A percentile compares a stretch with the other conserved stretches of the same genome.
Evolutionary conservation across 2,113 vertebrate species (phyloP).

Genomic region (Indri indri): DNA sequence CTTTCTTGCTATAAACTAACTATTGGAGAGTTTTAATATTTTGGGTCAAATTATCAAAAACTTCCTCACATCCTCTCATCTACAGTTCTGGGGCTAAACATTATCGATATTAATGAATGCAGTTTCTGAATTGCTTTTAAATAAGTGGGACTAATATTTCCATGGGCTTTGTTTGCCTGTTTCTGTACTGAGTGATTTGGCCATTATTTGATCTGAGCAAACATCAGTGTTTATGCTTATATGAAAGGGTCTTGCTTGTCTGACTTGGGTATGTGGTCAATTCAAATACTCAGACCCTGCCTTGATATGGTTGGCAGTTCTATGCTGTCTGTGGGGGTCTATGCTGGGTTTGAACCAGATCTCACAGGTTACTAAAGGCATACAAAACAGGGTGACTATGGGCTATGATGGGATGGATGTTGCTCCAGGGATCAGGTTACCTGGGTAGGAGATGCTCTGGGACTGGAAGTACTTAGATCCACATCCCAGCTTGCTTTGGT

Average conservation of each 20-base stretch:
- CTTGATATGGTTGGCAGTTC: background rate
- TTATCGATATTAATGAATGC: background rate
- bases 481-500: background rate
- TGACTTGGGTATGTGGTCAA: background rate
- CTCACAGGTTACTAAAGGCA: background rate
- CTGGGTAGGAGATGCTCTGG: background rate
- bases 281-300: background rate
- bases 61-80: background rate
- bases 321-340: background rate
- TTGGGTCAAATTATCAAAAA: background rate
- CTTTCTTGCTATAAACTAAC: constrained; percentile 8
- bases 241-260: background rate
- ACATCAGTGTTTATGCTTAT: background rate
- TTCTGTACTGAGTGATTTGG: background rate
- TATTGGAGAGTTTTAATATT: background rate
- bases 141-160: background rate
- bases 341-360: background rate
- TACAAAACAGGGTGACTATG: background rate
- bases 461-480: background rate
- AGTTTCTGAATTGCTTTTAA: constrained; percentile 27
- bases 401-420: too few species aligned
- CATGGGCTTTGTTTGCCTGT: background rate
- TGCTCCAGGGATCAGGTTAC: background rate
- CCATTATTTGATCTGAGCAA: background rate
- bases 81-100: constrained; percentile 2